Conservation (phyloP, 2,797 vertebrate species). For the Myripristis jacobus region DNA sequence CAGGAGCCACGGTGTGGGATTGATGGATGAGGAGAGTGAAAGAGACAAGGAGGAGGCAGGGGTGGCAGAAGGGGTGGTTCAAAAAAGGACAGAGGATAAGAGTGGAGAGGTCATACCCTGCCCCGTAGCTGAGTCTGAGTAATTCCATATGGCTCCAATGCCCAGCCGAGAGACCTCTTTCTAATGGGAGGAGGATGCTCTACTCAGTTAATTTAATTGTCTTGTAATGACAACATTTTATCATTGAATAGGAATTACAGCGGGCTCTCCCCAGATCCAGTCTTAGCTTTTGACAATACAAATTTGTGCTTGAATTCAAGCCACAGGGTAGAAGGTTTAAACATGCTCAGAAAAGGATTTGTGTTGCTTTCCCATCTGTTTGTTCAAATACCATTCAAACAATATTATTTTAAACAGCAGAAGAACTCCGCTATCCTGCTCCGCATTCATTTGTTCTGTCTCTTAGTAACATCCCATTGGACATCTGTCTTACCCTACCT, state of each 20-base stretch:
- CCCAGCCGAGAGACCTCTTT: slow-evolving; percentile 14
- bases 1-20: slow-evolving; percentile 35
- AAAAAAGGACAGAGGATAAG: slow-evolving; percentile 41
- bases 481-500: background rate
- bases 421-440: background rate
- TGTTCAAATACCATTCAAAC: background rate
- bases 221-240: background rate
- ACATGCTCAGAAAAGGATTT: background rate
- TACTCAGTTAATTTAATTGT: slow-evolving; percentile 5
- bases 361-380: background rate
- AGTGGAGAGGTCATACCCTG: slow-evolving; percentile 48
- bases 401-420: background rate
- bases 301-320: background rate
- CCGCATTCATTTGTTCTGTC: slow-evolving; percentile 11
- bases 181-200: slow-evolving; percentile 21
- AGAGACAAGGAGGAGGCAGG: slow-evolving; percentile 57
- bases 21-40: slow-evolving; percentile 66
- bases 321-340: background rate
- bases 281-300: background rate
- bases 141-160: slow-evolving; percentile 53
- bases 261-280: background rate
- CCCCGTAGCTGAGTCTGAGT: slow-evolving; percentile 47
- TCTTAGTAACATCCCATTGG: slow-evolving; percentile 11
- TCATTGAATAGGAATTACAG: background rate
- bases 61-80: slow-evolving; percentile 34